Base-by-base conservation (phyloP, 2,888 invertebrate genomes). In the Cyrtodaria siliqua region DNA sequence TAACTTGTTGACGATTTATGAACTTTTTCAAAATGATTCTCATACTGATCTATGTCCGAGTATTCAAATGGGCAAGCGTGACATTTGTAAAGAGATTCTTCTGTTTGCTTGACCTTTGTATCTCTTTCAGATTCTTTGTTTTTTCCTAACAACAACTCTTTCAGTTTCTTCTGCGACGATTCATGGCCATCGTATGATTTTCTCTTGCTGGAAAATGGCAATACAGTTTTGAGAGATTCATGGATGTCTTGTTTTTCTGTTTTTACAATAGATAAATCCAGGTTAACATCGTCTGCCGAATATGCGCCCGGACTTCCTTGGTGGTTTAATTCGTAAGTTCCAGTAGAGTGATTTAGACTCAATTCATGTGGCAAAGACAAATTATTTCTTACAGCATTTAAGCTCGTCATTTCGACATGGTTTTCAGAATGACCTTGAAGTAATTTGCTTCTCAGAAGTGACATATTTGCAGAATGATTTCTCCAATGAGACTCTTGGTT, bases 21-120 rank as follows among this genome's bases (percentile, higher is more conserved):
- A 14, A 79, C 81, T 26, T 63, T 72, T 12, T 82, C 79, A 78
- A 85, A 85, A 66, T 86, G 86, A n/a, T 74, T 67, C 42, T 79
- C 80, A 59, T 86, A 87, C 49, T 83, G 80, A 2, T 72, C 66
- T 1, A 84, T 78, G 38, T 81, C 82, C n/a, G 75, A 71, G 61
- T 83, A 86, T 12, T 72, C 79, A 67, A 80, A 86, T 14, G 75
- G 67, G 75, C 87, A 87, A 29, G 84, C 72, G 8, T 84, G 80
- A 67, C 87, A 87, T 24, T 79, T 69, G 40, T 83, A 85, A 49
- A 79, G 33, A 8, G 33, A 12, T 8, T 33, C 4, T 3, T 44
- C 44, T 47, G 42, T 23, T 16, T 44, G 26, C 29, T 60, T 60
- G 27, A 27, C 18, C 14, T n/a, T 47, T 47, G 14, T 60, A 44